A percentile compares a stretch with the other conserved stretches of the same genome.
phyloP scores from a whole-genome alignment of 2,113 vertebrate genomes.

The Cinclus mexicanus region DNA sequence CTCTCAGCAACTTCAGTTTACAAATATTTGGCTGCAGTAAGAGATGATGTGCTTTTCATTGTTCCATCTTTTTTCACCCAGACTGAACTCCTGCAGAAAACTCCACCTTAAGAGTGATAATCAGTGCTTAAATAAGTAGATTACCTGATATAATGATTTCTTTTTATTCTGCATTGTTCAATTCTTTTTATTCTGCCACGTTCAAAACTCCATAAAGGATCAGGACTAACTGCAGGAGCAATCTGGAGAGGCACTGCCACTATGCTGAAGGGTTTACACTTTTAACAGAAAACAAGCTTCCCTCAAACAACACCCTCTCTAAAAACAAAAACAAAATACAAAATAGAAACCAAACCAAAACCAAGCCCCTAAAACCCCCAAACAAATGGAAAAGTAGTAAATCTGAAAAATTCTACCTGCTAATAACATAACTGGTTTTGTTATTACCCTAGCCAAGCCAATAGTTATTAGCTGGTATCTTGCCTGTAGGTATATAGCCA shows the following conservation, averaged over 20 bases:
- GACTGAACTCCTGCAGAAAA: neutral
- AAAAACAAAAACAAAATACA: neutral
- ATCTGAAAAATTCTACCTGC: neutral
- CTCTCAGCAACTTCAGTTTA: conserved; percentile 32
- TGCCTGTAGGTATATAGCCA: neutral
- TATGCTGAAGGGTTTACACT: neutral
- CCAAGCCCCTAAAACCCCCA: fast-evolving
- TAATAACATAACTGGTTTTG: neutral
- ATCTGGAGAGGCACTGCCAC: neutral
- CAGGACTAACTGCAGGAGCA: neutral
- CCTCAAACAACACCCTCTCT: neutral
- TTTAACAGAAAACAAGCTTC: neutral
- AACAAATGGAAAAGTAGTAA: neutral
- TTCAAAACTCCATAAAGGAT: neutral
- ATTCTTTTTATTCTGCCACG: neutral
- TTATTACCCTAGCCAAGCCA: neutral
- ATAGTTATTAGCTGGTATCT: neutral
- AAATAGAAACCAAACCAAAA: neutral
- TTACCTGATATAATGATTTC: neutral
- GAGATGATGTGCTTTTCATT: neutral
- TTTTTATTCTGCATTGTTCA: neutral
- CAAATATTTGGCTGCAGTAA: conserved; percentile 20
- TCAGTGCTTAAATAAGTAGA: neutral
- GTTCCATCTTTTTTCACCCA: neutral
- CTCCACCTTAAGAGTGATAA: neutral